phyloP scores from a whole-genome alignment of 2,888 invertebrate species.

The Dendrolimus pini region DNA sequence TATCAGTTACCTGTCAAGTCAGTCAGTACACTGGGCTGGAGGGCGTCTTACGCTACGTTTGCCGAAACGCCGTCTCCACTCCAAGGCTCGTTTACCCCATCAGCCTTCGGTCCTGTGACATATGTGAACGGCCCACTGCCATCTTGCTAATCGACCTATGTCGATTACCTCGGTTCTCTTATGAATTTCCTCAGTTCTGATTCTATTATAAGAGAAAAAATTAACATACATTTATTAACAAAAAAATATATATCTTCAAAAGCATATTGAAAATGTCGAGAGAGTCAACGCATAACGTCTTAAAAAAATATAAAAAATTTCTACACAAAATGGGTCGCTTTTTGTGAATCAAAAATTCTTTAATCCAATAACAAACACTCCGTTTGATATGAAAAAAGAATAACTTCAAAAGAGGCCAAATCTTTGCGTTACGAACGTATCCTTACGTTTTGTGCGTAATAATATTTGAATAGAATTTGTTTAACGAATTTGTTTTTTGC shows the following conservation, averaged over 20 bases:
- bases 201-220: no score
- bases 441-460: constrained; percentile 2
- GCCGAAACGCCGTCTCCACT: no score
- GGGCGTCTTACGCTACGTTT: no score
- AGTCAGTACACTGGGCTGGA: no score
- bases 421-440: background rate
- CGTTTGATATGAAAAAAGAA: background rate
- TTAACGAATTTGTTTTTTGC: constrained; percentile 1
- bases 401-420: constrained; percentile 1
- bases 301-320: background rate
- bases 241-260: background rate
- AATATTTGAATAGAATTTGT: constrained; percentile 3
- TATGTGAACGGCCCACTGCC: no score
- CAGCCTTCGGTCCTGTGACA: no score
- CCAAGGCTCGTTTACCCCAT: no score
- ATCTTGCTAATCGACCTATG: no score
- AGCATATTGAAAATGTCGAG: background rate
- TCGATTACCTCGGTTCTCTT: no score
- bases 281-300: background rate
- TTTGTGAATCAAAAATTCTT: background rate
- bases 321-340: background rate
- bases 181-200: no score
- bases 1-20: no score
- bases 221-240: no score
- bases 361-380: background rate